Conservation (phyloP, 1,140 invertebrate genomes). For the Dendroctonus valens region DNA sequence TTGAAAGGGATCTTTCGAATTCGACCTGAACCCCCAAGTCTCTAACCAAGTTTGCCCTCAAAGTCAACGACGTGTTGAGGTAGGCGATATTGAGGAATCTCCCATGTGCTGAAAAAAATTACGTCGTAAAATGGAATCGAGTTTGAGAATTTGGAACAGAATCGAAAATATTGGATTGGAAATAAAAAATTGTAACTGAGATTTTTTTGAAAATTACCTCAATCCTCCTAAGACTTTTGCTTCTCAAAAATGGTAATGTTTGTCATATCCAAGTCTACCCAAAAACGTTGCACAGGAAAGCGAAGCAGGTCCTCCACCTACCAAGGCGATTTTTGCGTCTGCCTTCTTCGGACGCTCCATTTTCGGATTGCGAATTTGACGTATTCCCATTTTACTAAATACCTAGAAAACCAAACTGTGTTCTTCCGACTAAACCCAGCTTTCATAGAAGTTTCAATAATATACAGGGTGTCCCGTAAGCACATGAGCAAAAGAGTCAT, state of each 20-base stretch:
- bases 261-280: conserved; percentile 85
- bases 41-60: conserved; percentile 86
- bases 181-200: too few species aligned
- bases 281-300: conserved; percentile 96
- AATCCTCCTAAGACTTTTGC: conserved; percentile 84
- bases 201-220: conserved; percentile 59
- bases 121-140: too few species aligned
- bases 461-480: background rate
- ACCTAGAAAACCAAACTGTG: conserved; percentile 56
- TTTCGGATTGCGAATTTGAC: conserved; percentile 77
- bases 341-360: conserved; percentile 59
- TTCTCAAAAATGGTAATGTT: conserved; percentile 95
- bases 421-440: background rate
- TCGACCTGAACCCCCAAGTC: conserved; percentile 91
- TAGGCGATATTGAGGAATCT: conserved; percentile 96
- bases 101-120: conserved; percentile 72
- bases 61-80: conserved; percentile 92
- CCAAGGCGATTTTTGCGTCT: conserved; percentile 77
- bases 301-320: conserved; percentile 96
- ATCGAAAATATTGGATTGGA: too few species aligned
- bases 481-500: too few species aligned
- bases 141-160: too few species aligned
- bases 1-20: conserved; percentile 61
- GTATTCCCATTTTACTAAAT: conserved; percentile 92
- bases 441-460: conserved; percentile 6